Base-by-base conservation (phyloP, 2,888 invertebrate species). In the Drosophila infuscata region DNA sequence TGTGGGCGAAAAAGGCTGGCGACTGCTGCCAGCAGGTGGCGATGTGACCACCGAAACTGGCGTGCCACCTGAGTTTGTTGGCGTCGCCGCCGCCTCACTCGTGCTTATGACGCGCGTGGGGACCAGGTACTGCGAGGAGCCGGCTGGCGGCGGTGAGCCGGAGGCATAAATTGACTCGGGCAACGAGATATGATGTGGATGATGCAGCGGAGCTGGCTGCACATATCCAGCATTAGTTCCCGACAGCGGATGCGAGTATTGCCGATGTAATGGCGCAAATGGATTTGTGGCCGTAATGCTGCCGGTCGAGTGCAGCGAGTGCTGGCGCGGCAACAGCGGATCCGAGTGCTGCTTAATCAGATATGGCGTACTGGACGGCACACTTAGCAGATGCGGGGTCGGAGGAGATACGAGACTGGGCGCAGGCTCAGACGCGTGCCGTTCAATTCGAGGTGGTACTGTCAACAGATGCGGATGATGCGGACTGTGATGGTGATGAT, bases 281-380 rank as follows among this genome's bases (percentile, higher is more conserved):
- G 91, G 90, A 79, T 91, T 91, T 48, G 72, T 85, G 43, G 83
- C 79, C 11, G 78, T 66, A 2, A 82, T 66, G 52, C 83, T 70
- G 29, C 74, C 62, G 29, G 82, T 78, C 8, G 84, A 82, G 30
- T 89, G 77, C 66, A 88, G 56, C 48, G 93, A 92, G 64, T 94
- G 94, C 91, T 95, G 95, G 84, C 94, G 95, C 32, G 95, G 95
- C 79, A 95, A 88, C 58, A 95, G 87, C 0, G 95, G 95, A 92
- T 95, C 95, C 35, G 95, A 95, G 91, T 95, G 95, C 88, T 96
- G 96, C 89, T 96, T 96, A 32, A 95, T 94, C 77, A 95, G 92
- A 84, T 94, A 94, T 41, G 94, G 93, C 61, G 94, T 94, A 70
- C 86, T 91, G 76, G 94, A 94, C 32, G 95, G 95, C 56, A 95